These are phyloP conservation scores for Dicrurus megarhynchus DNA, from an alignment of 2,113 vertebrate species.

Conservation along the genomic window DNA sequence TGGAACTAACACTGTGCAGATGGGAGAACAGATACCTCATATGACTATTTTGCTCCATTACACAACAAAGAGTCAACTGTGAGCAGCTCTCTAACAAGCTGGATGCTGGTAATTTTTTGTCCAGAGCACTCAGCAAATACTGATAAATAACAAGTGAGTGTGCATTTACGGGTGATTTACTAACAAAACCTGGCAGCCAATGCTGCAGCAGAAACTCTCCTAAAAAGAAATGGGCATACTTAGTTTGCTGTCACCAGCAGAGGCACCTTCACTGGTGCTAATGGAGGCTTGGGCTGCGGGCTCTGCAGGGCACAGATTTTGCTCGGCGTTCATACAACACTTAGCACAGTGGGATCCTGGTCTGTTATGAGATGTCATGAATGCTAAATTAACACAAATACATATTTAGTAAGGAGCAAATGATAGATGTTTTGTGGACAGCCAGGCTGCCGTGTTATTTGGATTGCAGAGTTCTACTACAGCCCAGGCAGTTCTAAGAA, in stretches of 20 bases:
- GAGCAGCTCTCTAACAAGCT: constrained; percentile 7
- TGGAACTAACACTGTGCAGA: constrained; percentile 26
- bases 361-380: constrained; percentile 22
- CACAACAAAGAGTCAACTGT: constrained; percentile 16
- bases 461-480: not conserved
- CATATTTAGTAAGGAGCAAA: constrained; percentile 44
- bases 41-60: constrained; percentile 39
- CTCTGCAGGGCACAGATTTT: constrained; percentile 34
- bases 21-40: constrained; percentile 1
- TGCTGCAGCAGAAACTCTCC: not conserved
- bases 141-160: constrained; percentile 10
- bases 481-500: constrained; percentile 17
- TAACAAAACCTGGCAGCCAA: not conserved
- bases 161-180: constrained; percentile 6
- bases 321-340: not conserved
- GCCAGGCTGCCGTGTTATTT: not conserved
- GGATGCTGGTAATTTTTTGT: constrained; percentile 3
- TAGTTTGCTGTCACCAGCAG: constrained; percentile 2
- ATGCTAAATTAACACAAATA: constrained; percentile 44
- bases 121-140: not conserved
- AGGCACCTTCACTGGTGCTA: not conserved
- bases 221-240: not conserved
- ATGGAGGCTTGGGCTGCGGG: not conserved
- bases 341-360: constrained; percentile 21
- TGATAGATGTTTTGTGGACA: constrained; percentile 31